Conservation (phyloP, 2,113 vertebrate species). For the Microcebus jonahi region DNA sequence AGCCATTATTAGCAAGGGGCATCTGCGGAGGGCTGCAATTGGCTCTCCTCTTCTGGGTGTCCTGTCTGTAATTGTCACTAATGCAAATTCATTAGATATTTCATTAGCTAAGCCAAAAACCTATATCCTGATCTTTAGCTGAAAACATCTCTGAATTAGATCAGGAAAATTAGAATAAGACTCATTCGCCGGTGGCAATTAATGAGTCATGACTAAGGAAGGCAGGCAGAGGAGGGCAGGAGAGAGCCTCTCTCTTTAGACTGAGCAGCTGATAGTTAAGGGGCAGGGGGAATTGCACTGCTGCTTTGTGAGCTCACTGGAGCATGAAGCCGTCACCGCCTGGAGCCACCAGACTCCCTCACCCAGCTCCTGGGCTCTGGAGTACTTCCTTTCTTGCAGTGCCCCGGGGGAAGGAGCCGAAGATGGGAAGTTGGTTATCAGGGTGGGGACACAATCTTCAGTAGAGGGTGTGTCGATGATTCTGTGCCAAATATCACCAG, state of each 20-base stretch:
- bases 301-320: conserved; percentile 35
- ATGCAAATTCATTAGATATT: conserved; percentile 76
- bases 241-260: neutral
- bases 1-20: conserved; percentile 35
- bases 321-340: neutral
- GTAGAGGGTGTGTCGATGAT: neutral
- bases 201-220: conserved; percentile 80
- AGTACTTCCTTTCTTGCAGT: neutral
- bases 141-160: conserved; percentile 76
- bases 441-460: neutral
- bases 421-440: neutral
- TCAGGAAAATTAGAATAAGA: conserved; percentile 82
- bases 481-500: neutral
- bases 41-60: conserved; percentile 47
- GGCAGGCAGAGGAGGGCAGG: neutral
- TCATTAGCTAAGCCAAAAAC: conserved; percentile 74
- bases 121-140: conserved; percentile 63
- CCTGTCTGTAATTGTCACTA: conserved; percentile 65
- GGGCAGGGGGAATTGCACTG: neutral
- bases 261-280: neutral
- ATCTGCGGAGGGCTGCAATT: neutral
- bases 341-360: neutral
- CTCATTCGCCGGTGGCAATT: conserved; percentile 70
- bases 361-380: neutral
- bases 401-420: neutral